Conservation (phyloP, 2,113 vertebrate genomes). For the Danionella cerebrum region DNA sequence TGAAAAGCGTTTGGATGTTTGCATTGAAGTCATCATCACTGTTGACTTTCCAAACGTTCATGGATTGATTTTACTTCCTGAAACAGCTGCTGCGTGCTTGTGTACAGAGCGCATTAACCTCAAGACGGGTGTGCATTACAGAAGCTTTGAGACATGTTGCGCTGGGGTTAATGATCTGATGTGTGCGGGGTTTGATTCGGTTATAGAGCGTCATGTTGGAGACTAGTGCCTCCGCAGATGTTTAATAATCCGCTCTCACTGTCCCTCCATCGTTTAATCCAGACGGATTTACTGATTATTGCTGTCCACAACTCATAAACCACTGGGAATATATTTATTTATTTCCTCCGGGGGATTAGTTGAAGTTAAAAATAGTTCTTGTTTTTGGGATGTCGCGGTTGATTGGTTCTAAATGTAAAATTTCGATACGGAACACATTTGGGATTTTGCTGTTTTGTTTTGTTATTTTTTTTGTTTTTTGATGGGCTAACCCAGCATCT, state of each 20-base stretch:
- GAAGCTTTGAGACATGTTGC: conserved; percentile 13
- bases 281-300: conserved; percentile 30
- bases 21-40: background rate
- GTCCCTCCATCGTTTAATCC: conserved; percentile 40
- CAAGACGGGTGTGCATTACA: conserved; percentile 21
- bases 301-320: conserved; percentile 7
- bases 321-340: conserved; percentile 1
- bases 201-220: conserved; percentile 8
- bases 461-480: conserved; percentile 16
- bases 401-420: too few species aligned
- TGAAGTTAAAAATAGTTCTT: background rate
- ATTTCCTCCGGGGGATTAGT: background rate
- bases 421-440: too few species aligned
- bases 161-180: conserved; percentile 20
- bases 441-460: too few species aligned
- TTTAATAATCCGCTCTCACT: conserved; percentile 55
- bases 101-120: conserved; percentile 11
- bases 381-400: too few species aligned
- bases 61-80: background rate
- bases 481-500: conserved; percentile 43
- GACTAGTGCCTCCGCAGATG: conserved; percentile 52
- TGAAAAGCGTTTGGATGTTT: background rate
- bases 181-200: conserved; percentile 4
- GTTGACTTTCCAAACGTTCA: conserved; percentile 5
- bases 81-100: background rate